Conservation (phyloP, 2,888 invertebrate species). For the Bembecia ichneumoniformis region DNA sequence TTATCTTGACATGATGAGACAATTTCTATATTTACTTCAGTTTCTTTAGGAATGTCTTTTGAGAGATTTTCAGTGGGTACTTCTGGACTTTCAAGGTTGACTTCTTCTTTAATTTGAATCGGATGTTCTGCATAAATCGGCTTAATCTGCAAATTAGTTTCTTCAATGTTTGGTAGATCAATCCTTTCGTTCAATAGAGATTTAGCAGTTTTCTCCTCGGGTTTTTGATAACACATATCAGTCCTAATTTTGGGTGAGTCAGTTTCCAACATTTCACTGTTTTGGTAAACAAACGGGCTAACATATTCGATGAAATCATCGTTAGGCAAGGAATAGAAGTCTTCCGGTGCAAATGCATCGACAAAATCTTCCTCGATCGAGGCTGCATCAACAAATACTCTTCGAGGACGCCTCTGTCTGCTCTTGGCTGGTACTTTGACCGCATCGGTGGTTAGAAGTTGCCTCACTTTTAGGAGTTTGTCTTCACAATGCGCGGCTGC, state of each 20-base stretch:
- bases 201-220: not conserved
- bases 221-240: slow-evolving; percentile 10
- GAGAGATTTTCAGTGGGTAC: not conserved
- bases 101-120: not conserved
- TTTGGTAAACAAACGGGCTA: slow-evolving; percentile 28
- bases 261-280: slow-evolving; percentile 24
- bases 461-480: slow-evolving; percentile 42
- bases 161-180: not conserved
- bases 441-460: slow-evolving; percentile 27
- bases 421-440: slow-evolving; percentile 18
- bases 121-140: not conserved
- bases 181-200: slow-evolving; percentile 10
- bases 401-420: slow-evolving; percentile 26
- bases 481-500: slow-evolving; percentile 45
- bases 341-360: slow-evolving; percentile 50
- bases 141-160: not conserved
- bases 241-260: slow-evolving; percentile 33
- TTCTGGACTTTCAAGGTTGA: not conserved
- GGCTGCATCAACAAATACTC: slow-evolving; percentile 37
- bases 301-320: slow-evolving; percentile 31
- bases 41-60: not conserved
- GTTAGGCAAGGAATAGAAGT: slow-evolving; percentile 34
- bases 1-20: slow-evolving; percentile 53
- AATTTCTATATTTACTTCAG: slow-evolving; percentile 13
- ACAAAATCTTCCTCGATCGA: slow-evolving; percentile 45